Percentiles rank a stretch among this genome's conserved stretches.
These are phyloP conservation scores for Tapera naevia DNA, from an alignment of 2,797 vertebrate species.

Conservation along the genomic window DNA sequence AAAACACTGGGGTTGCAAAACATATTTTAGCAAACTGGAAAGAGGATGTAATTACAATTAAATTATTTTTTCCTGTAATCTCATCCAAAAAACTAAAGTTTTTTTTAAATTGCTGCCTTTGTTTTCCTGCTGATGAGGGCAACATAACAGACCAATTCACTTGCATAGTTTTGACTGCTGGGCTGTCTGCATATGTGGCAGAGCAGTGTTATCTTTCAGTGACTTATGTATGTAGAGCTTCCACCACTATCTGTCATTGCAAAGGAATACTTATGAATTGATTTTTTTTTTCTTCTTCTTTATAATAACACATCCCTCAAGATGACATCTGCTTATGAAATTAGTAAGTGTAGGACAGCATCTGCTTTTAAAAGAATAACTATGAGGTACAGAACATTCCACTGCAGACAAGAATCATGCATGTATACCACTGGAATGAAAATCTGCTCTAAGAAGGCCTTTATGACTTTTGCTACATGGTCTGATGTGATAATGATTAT, in stretches of 20 bases:
- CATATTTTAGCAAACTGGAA: background rate
- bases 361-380: background rate
- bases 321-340: background rate
- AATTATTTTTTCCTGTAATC: background rate
- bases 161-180: background rate
- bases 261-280: background rate
- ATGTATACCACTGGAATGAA: background rate
- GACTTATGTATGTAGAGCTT: background rate
- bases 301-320: background rate
- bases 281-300: background rate
- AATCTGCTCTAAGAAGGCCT: background rate
- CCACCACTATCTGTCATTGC: background rate
- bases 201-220: background rate
- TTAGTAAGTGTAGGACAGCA: background rate
- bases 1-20: background rate
- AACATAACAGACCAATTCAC: background rate
- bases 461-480: background rate
- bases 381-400: background rate
- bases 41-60: slow-evolving; percentile 41
- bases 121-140: background rate
- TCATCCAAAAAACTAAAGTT: background rate
- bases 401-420: background rate
- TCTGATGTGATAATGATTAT: background rate
- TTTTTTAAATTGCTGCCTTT: background rate
- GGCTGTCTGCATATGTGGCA: background rate